These are phyloP conservation scores for Corydoras sp. DNA, from an alignment of 2,113 vertebrate genomes.

Conservation along the genomic window DNA sequence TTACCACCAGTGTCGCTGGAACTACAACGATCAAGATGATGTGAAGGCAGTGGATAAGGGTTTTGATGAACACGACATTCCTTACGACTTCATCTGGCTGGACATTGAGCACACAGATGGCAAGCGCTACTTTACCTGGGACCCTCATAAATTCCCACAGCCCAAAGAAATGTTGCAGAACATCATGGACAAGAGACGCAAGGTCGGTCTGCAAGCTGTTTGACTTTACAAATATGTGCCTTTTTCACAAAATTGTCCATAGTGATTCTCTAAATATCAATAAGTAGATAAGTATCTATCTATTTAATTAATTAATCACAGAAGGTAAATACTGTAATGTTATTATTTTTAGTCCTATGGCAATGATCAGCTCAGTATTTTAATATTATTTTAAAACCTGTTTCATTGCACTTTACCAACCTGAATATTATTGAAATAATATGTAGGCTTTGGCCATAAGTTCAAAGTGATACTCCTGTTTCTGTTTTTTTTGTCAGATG, in stretches of 20 bases:
- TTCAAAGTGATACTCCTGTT: not conserved
- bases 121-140: slow-evolving; percentile 96
- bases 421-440: too few relatives aligned
- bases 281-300: too few relatives aligned
- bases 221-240: too few relatives aligned
- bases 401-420: too few relatives aligned
- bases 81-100: slow-evolving; percentile 72
- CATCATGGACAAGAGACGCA: slow-evolving; percentile 74
- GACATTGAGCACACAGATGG: slow-evolving; percentile 74
- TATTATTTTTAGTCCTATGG: too few relatives aligned
- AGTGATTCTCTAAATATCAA: too few relatives aligned
- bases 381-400: too few relatives aligned
- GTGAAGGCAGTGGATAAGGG: slow-evolving; percentile 75
- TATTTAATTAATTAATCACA: too few relatives aligned
- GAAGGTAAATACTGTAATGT: too few relatives aligned
- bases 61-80: slow-evolving; percentile 82
- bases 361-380: too few relatives aligned
- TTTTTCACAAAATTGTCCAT: too few relatives aligned
- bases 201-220: slow-evolving; percentile 56
- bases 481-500: slow-evolving; percentile 64
- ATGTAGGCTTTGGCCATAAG: too few relatives aligned
- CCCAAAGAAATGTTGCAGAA: slow-evolving; percentile 77
- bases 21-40: slow-evolving; percentile 90
- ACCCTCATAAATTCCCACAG: slow-evolving; percentile 77
- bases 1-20: slow-evolving; percentile 97